Evolutionary conservation across 2,797 vertebrate species (phyloP), one percentile per base, ranked within the genome.

Genomic region (Channallabes apus): DNA sequence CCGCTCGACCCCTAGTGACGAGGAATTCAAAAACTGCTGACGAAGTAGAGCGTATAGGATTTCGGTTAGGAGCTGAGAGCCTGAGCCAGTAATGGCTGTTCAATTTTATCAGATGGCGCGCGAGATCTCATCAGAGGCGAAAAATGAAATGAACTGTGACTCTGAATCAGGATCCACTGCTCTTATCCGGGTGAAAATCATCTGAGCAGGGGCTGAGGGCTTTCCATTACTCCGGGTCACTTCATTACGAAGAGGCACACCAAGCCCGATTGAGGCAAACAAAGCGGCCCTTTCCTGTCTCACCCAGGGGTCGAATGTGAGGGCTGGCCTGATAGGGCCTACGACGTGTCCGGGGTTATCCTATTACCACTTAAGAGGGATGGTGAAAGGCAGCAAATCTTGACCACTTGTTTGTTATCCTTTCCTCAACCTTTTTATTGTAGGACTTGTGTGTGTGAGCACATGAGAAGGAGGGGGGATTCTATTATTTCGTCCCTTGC

Each of bases 91-190:
- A 99, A 99, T 99, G 96, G 97, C 97, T 98, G 97, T 99, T 99
- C 98, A 97, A 97, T 99, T 99, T 99, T 97, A 99, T 99, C 98
- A 98, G 98, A 99, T 99, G 99, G 97, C 95, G 94, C 95, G 95
- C 96, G 96, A 97, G 98, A 99, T 99, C 98, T 97, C 98, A 99
- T 99, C 98, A 98, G 96, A 96, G 96, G 95, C 96, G 95, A 99
- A 99, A 99, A 99, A 99, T 99, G 97, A 99, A 99, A 99, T 99
- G 97, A 99, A 99, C 97, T 99, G 97, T 99, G 98, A 99, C 98
- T 99, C 96, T 91, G 96, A 98, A 98, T 98, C 97, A 97, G 97
- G 97, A 98, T 98, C 97, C 96, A 95, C 93, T 94, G 96, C 96
- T 97, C 98, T 99, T 99, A 99, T 98, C 97, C 97, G 95, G 94